These are phyloP conservation scores for Phoenicopterus ruber DNA, from an alignment of 2,113 vertebrate genomes.

Conservation along the genomic window DNA sequence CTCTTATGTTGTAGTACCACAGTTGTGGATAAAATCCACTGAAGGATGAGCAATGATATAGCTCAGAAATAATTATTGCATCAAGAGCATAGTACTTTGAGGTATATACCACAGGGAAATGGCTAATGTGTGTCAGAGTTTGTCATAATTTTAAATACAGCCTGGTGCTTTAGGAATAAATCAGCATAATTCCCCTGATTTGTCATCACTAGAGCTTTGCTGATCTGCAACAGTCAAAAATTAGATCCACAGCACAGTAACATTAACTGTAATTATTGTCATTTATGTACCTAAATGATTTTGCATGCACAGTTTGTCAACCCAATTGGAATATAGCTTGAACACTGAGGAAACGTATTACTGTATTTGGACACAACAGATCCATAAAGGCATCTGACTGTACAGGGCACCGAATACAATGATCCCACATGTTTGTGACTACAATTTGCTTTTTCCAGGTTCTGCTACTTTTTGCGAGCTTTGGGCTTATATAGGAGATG, in stretches of 20 bases:
- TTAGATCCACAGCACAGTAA: neutral
- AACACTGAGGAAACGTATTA: neutral
- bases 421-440: accelerated
- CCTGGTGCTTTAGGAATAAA: neutral
- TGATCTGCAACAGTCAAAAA: neutral
- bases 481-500: neutral
- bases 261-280: neutral
- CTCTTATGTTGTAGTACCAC: neutral
- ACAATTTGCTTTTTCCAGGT: neutral
- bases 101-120: neutral
- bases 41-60: neutral
- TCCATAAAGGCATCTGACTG: neutral
- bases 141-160: neutral
- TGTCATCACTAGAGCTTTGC: neutral
- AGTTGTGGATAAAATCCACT: neutral
- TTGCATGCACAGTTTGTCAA: neutral
- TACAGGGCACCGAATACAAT: neutral
- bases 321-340: neutral
- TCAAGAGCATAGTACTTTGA: neutral
- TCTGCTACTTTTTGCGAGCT: neutral
- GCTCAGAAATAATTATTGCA: neutral
- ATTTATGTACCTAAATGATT: neutral
- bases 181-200: neutral
- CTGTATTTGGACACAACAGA: neutral
- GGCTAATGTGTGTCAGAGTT: neutral